Conservation (phyloP, 2,797 vertebrate species). For the Lerista edwardsae region DNA sequence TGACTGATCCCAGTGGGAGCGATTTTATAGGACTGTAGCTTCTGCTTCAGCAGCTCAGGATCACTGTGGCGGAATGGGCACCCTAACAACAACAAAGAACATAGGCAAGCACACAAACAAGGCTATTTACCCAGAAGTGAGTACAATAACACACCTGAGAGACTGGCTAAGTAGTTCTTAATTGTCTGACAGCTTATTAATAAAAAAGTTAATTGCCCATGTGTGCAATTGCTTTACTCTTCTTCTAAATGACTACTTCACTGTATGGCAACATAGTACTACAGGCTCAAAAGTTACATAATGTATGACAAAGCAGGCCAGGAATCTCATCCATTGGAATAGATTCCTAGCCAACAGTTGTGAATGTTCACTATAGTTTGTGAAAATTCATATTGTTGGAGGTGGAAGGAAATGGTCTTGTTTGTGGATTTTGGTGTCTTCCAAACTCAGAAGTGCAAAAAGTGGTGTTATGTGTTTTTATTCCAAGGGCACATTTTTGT, state of each 20-base stretch:
- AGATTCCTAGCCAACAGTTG: conserved; percentile 18
- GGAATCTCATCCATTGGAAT: conserved; percentile 36
- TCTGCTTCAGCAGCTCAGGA: conserved; percentile 93
- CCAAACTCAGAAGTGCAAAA: no score
- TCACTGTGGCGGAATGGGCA: conserved; percentile 98
- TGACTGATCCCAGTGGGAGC: conserved; percentile 83
- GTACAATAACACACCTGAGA: conserved; percentile 58
- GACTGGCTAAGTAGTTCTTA: conserved; percentile 63
- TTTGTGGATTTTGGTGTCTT: no score
- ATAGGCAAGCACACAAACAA: conserved; percentile 57
- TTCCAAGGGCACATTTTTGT: no score
- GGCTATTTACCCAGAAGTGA: conserved; percentile 63
- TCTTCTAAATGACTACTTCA: conserved; percentile 57
- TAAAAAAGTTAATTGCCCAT: conserved; percentile 73
- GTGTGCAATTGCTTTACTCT: conserved; percentile 53
- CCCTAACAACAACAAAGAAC: conserved; percentile 79
- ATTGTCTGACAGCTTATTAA: conserved; percentile 74
- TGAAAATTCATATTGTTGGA: no score
- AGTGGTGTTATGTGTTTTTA: no score
- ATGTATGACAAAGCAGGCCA: conserved; percentile 47
- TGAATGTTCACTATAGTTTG: conserved; percentile 39
- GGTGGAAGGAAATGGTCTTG: no score
- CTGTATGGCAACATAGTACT: conserved; percentile 53
- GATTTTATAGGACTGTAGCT: conserved; percentile 91
- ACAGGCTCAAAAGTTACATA: conserved; percentile 63